Conservation (phyloP, 2,797 vertebrate species). For the Microtus agrestis region DNA sequence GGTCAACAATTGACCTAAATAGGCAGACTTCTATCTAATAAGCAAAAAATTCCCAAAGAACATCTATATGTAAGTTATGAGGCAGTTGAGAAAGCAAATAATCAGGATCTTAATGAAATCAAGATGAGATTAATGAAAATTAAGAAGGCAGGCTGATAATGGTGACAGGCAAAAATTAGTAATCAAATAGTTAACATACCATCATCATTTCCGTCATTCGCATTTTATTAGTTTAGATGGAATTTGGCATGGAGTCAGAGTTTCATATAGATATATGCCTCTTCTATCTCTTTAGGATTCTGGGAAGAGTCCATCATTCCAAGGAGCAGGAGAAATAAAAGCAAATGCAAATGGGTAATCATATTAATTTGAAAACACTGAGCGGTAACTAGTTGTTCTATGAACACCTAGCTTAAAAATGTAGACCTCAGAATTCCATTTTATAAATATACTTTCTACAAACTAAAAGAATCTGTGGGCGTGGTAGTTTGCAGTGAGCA, state of each 20-base stretch:
- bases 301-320: neutral
- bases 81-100: slow-evolving; percentile 40
- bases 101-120: slow-evolving; percentile 67
- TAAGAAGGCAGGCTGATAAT: slow-evolving; percentile 48
- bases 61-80: slow-evolving; percentile 34
- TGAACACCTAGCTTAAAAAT: slow-evolving; percentile 41
- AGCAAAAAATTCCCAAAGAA: slow-evolving; percentile 23
- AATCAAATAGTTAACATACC: slow-evolving; percentile 48
- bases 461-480: slow-evolving; percentile 23
- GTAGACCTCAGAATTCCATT: slow-evolving; percentile 58
- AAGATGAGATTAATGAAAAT: slow-evolving; percentile 63
- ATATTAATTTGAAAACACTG: slow-evolving; percentile 49
- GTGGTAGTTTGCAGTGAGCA: neutral
- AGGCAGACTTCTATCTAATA: neutral
- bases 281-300: neutral
- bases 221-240: neutral
- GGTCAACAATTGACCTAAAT: slow-evolving; percentile 14
- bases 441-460: slow-evolving; percentile 19
- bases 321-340: neutral
- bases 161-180: slow-evolving; percentile 49
- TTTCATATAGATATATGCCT: neutral
- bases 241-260: neutral
- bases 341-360: slow-evolving; percentile 19
- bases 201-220: neutral
- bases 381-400: slow-evolving; percentile 2